Evolutionary conservation across 2,888 invertebrate genomes (phyloP), one percentile per base, ranked within the genome.

Genomic region (Melipona bicolor): DNA sequence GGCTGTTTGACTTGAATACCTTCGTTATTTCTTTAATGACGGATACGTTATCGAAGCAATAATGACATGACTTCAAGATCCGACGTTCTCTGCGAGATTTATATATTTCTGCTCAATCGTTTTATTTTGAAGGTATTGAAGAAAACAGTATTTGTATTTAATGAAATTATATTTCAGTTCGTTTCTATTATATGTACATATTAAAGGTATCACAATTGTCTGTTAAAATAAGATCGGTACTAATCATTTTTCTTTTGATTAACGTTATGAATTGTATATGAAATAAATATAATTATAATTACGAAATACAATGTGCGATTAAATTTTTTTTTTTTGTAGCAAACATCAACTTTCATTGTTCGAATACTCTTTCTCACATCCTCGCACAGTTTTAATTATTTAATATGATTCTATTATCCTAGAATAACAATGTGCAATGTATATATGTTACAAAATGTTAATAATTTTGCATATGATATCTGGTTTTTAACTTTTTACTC

Each of bases 231-330:
- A 73, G 17, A 49, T 67, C n/a, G 56, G 24, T 73, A 73, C 67
- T 78, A 59, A 68, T 79, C 4, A 69, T 69, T 52, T 64, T 32
- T 49, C 49, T 36, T 73, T 78, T 73, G 59, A 78, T 78, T 78
- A 65, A 64, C n/a, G 19, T 54, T 54, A 52, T 52, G 64, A 65
- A 64, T 52, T 74, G 74, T 74, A 74, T 19, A 69, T 67, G 49
- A 61, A 76, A 76, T 76, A 76, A 76, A 76, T 3, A 74, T 67
- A 70, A 27, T 76, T 61, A 76, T 52, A 64, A 73, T 52, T 32
- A 36, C 9, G 43, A 64, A 24, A 4, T 75, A 4, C n/a, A 52
- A 27, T 52, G 21, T 32, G n/a, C 0, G 19, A 21, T 24, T n/a
- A 50, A 50, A 50, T 5, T 3, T 5, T 19, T 36, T 5, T 5